phyloP scores from a whole-genome alignment of 2,113 vertebrate genomes.

The Spheniscus mendiculus region DNA sequence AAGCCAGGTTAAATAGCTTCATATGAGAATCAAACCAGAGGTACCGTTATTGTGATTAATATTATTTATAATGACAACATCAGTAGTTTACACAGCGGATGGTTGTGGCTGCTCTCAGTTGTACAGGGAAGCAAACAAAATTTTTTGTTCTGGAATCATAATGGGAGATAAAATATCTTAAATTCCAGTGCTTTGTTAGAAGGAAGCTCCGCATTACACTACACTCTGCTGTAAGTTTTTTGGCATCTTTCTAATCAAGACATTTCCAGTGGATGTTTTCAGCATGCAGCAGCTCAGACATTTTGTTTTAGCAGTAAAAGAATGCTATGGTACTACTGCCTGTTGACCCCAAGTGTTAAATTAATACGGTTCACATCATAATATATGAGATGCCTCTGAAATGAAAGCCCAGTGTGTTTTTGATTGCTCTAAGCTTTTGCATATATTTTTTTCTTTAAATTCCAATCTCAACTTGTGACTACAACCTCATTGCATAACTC shows the following conservation, averaged over 20 bases:
- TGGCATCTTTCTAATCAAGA: neutral
- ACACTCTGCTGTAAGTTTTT: neutral
- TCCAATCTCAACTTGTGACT: neutral
- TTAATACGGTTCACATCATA: rapidly evolving
- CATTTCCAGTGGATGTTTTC: neutral
- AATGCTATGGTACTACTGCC: neutral
- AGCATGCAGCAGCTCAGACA: neutral
- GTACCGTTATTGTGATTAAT: neutral
- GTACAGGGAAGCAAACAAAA: neutral
- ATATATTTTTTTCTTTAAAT: neutral
- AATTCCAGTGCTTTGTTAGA: neutral
- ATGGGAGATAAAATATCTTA: neutral
- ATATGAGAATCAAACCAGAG: neutral
- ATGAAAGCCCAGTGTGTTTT: neutral
- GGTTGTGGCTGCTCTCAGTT: neutral
- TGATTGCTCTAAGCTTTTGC: neutral
- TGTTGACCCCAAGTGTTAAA: neutral
- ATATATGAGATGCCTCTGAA: neutral
- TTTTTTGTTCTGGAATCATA: neutral
- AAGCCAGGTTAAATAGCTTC: neutral
- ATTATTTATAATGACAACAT: neutral
- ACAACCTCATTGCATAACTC: neutral
- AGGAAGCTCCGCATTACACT: neutral
- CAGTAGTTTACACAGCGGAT: neutral
- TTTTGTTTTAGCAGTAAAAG: neutral